A percentile compares a stretch with the other conserved stretches of the same genome.
phyloP scores from a whole-genome alignment of 2,113 vertebrate genomes.

The Psettodes erumei region DNA sequence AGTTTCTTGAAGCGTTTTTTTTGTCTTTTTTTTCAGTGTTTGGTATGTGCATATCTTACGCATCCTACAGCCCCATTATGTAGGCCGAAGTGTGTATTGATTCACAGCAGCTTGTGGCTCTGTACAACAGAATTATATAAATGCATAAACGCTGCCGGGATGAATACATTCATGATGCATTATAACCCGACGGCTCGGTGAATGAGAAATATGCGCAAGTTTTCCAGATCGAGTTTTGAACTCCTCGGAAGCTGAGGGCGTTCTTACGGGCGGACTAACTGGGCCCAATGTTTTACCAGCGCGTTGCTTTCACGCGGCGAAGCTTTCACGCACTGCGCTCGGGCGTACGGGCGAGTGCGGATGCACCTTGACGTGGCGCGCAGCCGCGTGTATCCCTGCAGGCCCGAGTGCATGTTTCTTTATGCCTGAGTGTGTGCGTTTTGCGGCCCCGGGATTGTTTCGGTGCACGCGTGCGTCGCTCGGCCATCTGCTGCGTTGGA shows the following conservation, averaged over 20 bases:
- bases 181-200: constrained; percentile 33
- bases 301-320: no score
- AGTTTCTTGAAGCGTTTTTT: constrained; percentile 60
- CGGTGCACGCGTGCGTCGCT: constrained; percentile 39
- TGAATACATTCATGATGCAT: constrained; percentile 67
- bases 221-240: constrained; percentile 54
- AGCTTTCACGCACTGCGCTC: no score
- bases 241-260: constrained; percentile 17
- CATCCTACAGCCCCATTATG: constrained; percentile 55
- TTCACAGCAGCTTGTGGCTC: constrained; percentile 54
- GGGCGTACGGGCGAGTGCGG: neutral
- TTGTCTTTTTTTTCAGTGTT: constrained; percentile 60
- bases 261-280: constrained; percentile 27
- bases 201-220: constrained; percentile 45
- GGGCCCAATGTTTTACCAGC: neutral
- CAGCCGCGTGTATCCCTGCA: constrained; percentile 8
- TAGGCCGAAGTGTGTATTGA: constrained; percentile 62
- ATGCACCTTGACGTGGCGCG: neutral
- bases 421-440: neutral
- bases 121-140: constrained; percentile 68
- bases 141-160: constrained; percentile 61
- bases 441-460: constrained; percentile 3
- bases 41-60: constrained; percentile 70
- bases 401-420: neutral
- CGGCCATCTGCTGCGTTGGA: constrained; percentile 70